phyloP scores from a whole-genome alignment of 2,113 vertebrate species.

The Apodemus sylvaticus region DNA sequence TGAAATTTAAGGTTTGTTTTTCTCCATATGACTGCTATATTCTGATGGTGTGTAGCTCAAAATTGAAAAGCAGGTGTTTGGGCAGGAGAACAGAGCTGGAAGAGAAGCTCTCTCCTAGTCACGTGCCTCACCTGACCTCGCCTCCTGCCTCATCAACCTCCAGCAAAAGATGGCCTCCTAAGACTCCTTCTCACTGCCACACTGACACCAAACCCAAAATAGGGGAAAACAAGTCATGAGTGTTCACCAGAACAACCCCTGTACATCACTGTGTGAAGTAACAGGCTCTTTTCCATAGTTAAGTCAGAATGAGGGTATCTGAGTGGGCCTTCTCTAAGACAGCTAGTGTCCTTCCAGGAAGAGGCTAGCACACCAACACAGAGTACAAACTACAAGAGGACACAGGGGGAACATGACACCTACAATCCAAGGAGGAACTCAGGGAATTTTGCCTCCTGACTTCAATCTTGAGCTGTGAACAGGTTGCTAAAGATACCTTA shows the following conservation, averaged over 20 bases:
- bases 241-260: neutral
- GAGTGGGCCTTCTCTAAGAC: too few species aligned
- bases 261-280: too few species aligned
- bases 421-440: too few species aligned
- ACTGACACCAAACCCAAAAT: neutral
- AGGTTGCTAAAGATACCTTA: too few species aligned
- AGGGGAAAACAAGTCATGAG: too few species aligned
- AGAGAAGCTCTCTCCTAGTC: neutral
- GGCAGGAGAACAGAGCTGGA: neutral
- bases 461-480: too few species aligned
- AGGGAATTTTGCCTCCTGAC: too few species aligned
- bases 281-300: neutral
- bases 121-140: neutral
- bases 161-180: neutral
- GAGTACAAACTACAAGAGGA: too few species aligned
- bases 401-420: too few species aligned
- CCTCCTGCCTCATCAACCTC: neutral
- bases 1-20: neutral
- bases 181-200: neutral
- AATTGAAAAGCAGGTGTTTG: neutral
- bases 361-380: neutral
- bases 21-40: neutral
- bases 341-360: neutral
- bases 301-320: neutral
- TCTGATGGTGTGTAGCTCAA: too few species aligned